phyloP scores from a whole-genome alignment of 2,888 invertebrate species.

The Harpalus rufipes region DNA sequence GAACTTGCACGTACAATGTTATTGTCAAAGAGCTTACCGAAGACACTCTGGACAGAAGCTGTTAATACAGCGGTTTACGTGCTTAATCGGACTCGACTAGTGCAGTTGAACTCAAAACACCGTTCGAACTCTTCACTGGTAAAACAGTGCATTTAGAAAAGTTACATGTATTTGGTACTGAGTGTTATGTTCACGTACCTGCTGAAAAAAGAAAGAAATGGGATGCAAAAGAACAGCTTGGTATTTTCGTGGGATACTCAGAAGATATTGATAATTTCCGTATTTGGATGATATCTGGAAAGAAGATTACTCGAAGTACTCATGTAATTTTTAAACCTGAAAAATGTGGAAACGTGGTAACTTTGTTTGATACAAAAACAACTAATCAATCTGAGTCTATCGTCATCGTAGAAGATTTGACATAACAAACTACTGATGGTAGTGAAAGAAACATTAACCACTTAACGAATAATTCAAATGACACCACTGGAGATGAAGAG shows the following conservation, averaged over 20 bases:
- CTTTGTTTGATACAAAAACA: no score
- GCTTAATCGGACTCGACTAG: slow-evolving; percentile 68
- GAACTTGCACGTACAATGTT: slow-evolving; percentile 59
- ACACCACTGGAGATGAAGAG: no score
- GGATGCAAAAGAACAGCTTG: slow-evolving; percentile 39
- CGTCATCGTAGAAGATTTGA: no score
- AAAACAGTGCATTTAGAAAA: slow-evolving; percentile 64
- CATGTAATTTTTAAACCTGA: slow-evolving; percentile 62
- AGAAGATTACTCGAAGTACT: slow-evolving; percentile 47
- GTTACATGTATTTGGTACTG: slow-evolving; percentile 68
- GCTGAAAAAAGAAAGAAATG: slow-evolving; percentile 68
- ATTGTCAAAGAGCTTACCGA: slow-evolving; percentile 66
- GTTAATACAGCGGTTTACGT: slow-evolving; percentile 68
- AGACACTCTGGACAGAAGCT: slow-evolving; percentile 69
- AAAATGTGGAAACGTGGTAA: neutral
- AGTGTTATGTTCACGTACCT: slow-evolving; percentile 69
- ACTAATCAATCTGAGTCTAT: no score
- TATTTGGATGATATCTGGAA: slow-evolving; percentile 54
- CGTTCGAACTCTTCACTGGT: slow-evolving; percentile 68
- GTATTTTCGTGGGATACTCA: no score
- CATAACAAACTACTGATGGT: no score
- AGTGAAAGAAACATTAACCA: no score
- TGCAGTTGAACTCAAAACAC: slow-evolving; percentile 62
- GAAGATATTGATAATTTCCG: slow-evolving; percentile 68
- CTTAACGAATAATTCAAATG: no score